Base-by-base conservation (phyloP, 2,888 invertebrate species). In the Penaeus monodon region DNA sequence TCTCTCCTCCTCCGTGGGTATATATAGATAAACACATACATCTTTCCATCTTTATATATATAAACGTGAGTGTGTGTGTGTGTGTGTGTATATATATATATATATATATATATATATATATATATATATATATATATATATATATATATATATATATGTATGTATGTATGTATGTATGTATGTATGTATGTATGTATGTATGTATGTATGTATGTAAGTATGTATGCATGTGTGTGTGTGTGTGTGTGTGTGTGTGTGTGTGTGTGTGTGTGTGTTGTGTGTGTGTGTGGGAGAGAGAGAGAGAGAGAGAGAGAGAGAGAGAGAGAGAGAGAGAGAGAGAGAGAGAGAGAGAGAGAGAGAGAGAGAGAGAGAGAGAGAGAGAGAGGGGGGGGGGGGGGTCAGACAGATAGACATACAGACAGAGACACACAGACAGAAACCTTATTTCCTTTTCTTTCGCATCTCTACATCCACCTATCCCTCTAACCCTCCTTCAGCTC, bases 1-100 rank as follows among this genome's bases (percentile, higher is more conserved):
- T 57, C 57, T 57, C 57, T 44, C 57, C 17, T 57, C 57, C 57
- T 57, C 57, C 17, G 17, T 17, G 44, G 44, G 17, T 68, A 68
- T 68, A 68, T 70, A 70, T 70, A 70, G 14, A 70, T 70, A 70
- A 29, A 70, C n/a, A 70, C 17, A 70, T 70, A 70, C 29, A 70
- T 70, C n/a, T 20, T 29, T 22, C 14, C 29, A n/a, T 68, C n/a
- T 68, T 0, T n/a, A 68, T 68, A 27, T 68, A 68, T 68, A 68
- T 68, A 68, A 1, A 17, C 2, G 22, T 68, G 20, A 20, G 2
- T 68, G 22, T 68, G 27, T 29, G 29, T 68, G 29, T 27, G n/a
- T 68, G 29, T 29, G 29, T 68, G 29, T 27, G n/a, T 68, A 14
- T 68, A 24, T 68, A 8, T 27, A 10, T 29, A 17, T 68, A 17